phyloP scores from a whole-genome alignment of 2,888 invertebrate species.

The Caenorhabditis auriculariae region DNA sequence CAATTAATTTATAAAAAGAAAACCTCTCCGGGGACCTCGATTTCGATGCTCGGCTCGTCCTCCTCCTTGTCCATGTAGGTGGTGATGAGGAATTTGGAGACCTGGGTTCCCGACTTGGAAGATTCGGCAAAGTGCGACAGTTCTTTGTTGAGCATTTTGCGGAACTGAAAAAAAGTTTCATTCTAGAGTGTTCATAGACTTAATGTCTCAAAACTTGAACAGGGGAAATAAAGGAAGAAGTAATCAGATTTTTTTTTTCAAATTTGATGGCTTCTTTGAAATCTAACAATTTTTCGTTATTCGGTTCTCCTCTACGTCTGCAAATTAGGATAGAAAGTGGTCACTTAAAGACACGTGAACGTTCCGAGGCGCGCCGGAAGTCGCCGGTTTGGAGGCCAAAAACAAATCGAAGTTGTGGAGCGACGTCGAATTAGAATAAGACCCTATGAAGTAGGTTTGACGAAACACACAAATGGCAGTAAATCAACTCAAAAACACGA shows the following conservation, averaged over 20 bases:
- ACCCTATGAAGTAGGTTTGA: no score
- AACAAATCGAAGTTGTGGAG: no score
- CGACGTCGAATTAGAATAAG: no score
- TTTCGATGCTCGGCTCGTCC: constrained; percentile 68
- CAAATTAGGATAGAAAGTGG: constrained; percentile 22
- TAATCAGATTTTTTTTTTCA: not conserved
- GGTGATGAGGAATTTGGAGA: constrained; percentile 97
- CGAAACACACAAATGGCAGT: no score
- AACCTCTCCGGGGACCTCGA: constrained; percentile 43
- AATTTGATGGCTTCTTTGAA: not conserved
- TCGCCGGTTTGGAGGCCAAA: no score
- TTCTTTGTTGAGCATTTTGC: constrained; percentile 98
- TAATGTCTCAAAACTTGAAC: no score
- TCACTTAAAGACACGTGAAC: no score
- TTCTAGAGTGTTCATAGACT: no score
- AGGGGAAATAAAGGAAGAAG: not conserved
- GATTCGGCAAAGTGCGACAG: constrained; percentile 98
- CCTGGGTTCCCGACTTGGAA: constrained; percentile 94
- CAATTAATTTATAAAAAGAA: constrained; percentile 8
- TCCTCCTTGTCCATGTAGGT: constrained; percentile 85
- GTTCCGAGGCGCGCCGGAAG: no score
- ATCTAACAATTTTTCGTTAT: constrained; percentile 15
- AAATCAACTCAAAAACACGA: no score
- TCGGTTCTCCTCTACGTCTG: constrained; percentile 13
- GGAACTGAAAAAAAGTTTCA: constrained; percentile 79